Conservation (phyloP, 2,888 invertebrate species). For the Nemoura dubitans region DNA sequence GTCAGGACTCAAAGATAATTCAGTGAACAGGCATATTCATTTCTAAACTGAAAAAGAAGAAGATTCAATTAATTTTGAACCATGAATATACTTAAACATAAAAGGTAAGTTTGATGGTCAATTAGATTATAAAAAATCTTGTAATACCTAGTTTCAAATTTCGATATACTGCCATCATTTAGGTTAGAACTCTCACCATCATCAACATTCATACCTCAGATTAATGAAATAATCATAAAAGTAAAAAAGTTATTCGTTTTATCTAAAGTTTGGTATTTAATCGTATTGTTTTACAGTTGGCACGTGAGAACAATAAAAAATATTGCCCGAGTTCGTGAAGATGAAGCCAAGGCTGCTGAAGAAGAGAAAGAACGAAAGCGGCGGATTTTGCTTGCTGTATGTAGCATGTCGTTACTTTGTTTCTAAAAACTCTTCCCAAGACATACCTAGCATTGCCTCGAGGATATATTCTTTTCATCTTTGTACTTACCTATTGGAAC, state of each 20-base stretch:
- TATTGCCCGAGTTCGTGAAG: conserved; percentile 92
- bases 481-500: not conserved
- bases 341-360: conserved; percentile 95
- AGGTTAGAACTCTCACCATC: too few relatives aligned
- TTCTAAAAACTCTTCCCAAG: conserved; percentile 51
- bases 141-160: not conserved
- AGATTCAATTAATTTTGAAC: not conserved
- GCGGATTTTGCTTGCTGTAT: conserved; percentile 81
- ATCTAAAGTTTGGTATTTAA: not conserved
- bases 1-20: too few relatives aligned
- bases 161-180: not conserved
- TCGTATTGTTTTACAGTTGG: conserved; percentile 74
- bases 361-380: conserved; percentile 81
- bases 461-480: not conserved
- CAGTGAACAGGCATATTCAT: too few relatives aligned
- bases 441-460: not conserved
- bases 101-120: not conserved
- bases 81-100: conserved; percentile 1
- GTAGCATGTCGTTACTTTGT: conserved; percentile 55
- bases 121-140: not conserved
- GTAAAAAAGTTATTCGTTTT: not conserved
- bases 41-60: too few relatives aligned
- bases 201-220: too few relatives aligned
- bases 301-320: conserved; percentile 99
- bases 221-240: too few relatives aligned